Evolutionary conservation across 1,140 invertebrate species (phyloP), one percentile per base, ranked within the genome.

Genomic region (Atta colombica): DNA sequence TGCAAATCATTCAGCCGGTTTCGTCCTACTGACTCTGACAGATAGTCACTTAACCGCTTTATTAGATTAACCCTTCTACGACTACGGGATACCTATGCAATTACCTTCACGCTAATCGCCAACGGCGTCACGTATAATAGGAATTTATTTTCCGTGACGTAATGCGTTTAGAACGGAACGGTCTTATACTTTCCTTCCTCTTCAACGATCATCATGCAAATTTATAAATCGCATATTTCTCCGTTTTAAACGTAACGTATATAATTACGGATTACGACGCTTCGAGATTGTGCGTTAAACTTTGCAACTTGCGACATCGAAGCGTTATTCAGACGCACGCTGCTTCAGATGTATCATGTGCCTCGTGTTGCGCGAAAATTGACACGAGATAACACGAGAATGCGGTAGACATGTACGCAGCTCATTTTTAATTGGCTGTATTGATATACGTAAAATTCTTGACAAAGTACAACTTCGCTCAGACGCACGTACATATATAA

Each of bases 61-160:
- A 92, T 92, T 89, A 80, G 66, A 75, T 92, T 89, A 87, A 89
- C 66, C 77, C 68, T 89, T 63, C 60, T 28, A 61, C 61, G 81
- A 84, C 85, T 68, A 85, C 45, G 31, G 10, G 28, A 39, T 60
- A 58, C 53, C 85, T 60, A 16, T 81, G 86, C 86, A 92, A 92
- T 92, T 88, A 91, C 74, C 45, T 53, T 71, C 61, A 55, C 60
- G 69, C 69, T 88, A 91, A 92, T 92, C 88, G 80, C 87, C 86
- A 60, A 66, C 86, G 91, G 90, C 88, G 85, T 92, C 84, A 91
- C 77, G 60, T 78, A 69, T 86, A 92, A 92, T 81, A 88, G 86
- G 87, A 91, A 91, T 87, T 91, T 78, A 90, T 91, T 90, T 90
- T 86, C n/a, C 65, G 71, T 85, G 72, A 77, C 51, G 66, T 77